Conservation (phyloP, 2,888 invertebrate genomes). For the Lepidocyrtinus sp. region DNA sequence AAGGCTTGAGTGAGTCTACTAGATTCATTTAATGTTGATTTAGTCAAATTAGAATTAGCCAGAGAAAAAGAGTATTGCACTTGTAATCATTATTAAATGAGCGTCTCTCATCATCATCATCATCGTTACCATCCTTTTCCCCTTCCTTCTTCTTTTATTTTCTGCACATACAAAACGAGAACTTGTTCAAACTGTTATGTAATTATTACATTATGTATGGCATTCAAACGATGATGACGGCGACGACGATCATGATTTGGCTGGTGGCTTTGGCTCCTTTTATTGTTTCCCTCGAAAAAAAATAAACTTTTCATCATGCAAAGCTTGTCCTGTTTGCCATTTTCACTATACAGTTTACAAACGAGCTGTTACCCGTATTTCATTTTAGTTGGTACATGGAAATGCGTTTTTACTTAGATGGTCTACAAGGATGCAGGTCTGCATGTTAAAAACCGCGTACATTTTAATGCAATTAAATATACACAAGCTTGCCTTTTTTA, state of each 20-base stretch:
- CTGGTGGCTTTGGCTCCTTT: background rate
- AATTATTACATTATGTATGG: slow-evolving; percentile 18
- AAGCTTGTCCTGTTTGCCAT: slow-evolving; percentile 15
- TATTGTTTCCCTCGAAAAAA: background rate
- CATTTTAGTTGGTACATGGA: too few relatives aligned
- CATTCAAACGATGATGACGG: slow-evolving; percentile 8
- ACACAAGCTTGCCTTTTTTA: slow-evolving; percentile 26
- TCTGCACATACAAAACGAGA: slow-evolving; percentile 25
- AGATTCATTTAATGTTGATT: slow-evolving; percentile 43
- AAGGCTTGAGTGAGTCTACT: background rate
- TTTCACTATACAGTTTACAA: background rate
- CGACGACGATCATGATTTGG: slow-evolving; percentile 6
- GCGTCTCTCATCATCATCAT: slow-evolving; percentile 23
- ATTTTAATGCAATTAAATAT: slow-evolving; percentile 52
- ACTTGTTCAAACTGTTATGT: slow-evolving; percentile 6
- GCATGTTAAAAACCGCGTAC: slow-evolving; percentile 33
- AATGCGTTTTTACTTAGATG: slow-evolving; percentile 4
- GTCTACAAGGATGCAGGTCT: background rate
- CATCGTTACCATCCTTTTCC: background rate
- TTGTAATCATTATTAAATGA: slow-evolving; percentile 35
- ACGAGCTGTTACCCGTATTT: too few relatives aligned
- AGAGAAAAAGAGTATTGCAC: slow-evolving; percentile 25
- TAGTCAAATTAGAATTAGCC: slow-evolving; percentile 60
- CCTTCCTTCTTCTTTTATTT: slow-evolving; percentile 4
- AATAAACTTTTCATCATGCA: background rate